A percentile compares a stretch with the other conserved stretches of the same genome.
phyloP scores from a whole-genome alignment of 2,888 invertebrate species.

The Cantharis rufa region DNA sequence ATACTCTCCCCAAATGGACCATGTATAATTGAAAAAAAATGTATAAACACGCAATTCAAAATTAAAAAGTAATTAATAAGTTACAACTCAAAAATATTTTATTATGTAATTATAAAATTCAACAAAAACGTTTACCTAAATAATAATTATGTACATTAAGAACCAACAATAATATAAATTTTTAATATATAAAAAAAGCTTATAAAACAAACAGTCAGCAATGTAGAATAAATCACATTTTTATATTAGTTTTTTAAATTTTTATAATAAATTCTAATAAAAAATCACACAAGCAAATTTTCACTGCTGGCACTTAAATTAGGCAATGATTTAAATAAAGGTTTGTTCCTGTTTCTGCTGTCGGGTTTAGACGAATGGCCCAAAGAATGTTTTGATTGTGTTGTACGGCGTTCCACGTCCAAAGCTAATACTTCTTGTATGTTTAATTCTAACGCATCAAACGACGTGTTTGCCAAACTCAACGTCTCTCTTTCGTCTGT shows the following conservation, averaged over 20 bases:
- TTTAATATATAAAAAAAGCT: slow-evolving; percentile 15
- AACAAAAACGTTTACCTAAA: neutral
- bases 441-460: slow-evolving; percentile 58
- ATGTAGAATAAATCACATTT: slow-evolving; percentile 23
- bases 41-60: neutral
- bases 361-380: slow-evolving; percentile 47
- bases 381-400: slow-evolving; percentile 46
- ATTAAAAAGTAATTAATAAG: neutral
- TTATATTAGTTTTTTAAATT: slow-evolving; percentile 11
- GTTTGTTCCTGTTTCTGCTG: slow-evolving; percentile 38
- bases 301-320: slow-evolving; percentile 73
- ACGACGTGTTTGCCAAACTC: slow-evolving; percentile 40
- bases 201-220: slow-evolving; percentile 15
- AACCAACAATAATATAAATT: slow-evolving; percentile 19
- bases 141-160: neutral
- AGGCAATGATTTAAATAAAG: slow-evolving; percentile 67
- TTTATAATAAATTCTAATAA: slow-evolving; percentile 1
- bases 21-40: too few species aligned
- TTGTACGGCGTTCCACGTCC: slow-evolving; percentile 55
- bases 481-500: slow-evolving; percentile 20
- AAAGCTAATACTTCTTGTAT: slow-evolving; percentile 58
- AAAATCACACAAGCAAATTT: slow-evolving; percentile 60
- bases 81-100: neutral
- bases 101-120: neutral
- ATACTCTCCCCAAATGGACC: too few species aligned